phyloP scores from a whole-genome alignment of 2,113 vertebrate species.

The Varanus salvator region DNA sequence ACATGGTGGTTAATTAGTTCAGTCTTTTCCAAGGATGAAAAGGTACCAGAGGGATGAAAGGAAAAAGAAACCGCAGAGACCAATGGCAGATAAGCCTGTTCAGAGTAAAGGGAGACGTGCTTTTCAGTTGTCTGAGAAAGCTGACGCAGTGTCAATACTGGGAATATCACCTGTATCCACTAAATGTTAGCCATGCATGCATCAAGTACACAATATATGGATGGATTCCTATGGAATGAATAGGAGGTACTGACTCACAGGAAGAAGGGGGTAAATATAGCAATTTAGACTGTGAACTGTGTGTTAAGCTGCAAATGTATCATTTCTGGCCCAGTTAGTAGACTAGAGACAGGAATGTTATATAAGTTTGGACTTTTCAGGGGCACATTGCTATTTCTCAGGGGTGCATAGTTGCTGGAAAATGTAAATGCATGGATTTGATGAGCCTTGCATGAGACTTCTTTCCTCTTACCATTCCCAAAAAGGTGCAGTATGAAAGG shows the following conservation, averaged over 20 bases:
- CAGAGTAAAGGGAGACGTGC: too few relatives aligned
- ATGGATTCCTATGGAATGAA: not conserved
- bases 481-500: not conserved
- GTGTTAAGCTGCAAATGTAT: not conserved
- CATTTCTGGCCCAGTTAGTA: not conserved
- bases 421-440: not conserved
- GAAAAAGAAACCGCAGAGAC: not conserved
- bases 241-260: conserved; percentile 16
- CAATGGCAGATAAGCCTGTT: not conserved
- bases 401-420: not conserved
- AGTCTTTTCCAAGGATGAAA: not conserved
- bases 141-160: not conserved
- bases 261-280: conserved; percentile 19
- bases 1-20: not conserved
- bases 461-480: not conserved
- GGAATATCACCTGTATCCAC: not conserved
- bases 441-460: not conserved
- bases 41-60: not conserved
- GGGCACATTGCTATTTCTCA: not conserved
- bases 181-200: not conserved
- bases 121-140: not conserved
- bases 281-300: not conserved
- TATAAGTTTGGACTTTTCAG: not conserved
- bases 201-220: not conserved
- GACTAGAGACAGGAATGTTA: not conserved